Base-by-base conservation (phyloP, 1,140 invertebrate species). In the Dendrolimus kikuchii region DNA sequence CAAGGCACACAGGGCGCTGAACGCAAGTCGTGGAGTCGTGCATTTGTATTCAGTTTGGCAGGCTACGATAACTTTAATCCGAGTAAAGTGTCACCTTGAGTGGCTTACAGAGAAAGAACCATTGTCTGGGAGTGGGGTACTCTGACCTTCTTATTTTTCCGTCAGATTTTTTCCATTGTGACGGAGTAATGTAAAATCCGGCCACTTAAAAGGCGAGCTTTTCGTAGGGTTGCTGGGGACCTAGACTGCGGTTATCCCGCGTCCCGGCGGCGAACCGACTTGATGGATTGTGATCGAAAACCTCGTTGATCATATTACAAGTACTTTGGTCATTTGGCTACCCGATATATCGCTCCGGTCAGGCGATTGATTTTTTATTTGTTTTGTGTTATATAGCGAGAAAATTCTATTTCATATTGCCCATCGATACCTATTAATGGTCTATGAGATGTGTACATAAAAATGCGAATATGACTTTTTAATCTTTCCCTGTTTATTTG, bases 11-110 rank as follows among this genome's bases (percentile, higher is more conserved):
- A 59, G 50, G 55, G 54, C 51, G 53, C 46, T 47, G 45, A 60
- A 54, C 56, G 57, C 49, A 46, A 53, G 46, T 46, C 45, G n/a
- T 44, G 47, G 60, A 60, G 67, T 7, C 57, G 60, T 73, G 74
- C 76, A 84, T 83, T 83, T 77, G 77, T 83, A 86, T 83, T 84
- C 81, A 81, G 81, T 81, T 82, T 78, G 81, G 71, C 71, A 72
- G 69, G 62, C 72, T 71, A 74, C 75, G 79, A 84, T 84, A 86
- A 86, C 77, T 79, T 84, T 84, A 84, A 82, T 86, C 79, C 74
- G 79, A 77, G 69, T 71, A 81, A 83, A 84, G 77, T 84, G 79
- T 86, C 79, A 86, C 78, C 81, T 84, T 77, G 71, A 84, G 75
- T 80, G 72, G 78, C 75, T 86, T 77, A 77, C 68, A 70, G 58